Conservation (phyloP, 2,888 invertebrate genomes). For the Cheilosia pagana region DNA sequence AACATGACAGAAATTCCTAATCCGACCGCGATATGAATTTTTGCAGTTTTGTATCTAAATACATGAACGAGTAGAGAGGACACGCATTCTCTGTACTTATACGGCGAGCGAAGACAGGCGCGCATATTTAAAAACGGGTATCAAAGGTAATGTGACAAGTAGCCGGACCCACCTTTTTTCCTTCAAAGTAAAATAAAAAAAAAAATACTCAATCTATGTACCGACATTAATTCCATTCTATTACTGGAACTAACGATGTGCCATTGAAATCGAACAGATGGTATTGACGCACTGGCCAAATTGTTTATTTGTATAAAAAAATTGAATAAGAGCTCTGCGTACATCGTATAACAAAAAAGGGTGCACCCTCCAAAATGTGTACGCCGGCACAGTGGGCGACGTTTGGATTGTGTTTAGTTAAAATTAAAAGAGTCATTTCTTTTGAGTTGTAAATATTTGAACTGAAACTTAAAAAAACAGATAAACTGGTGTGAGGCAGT, state of each 20-base stretch:
- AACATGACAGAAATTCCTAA: constrained; percentile 75
- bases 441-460: not conserved
- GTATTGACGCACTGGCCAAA: constrained; percentile 62
- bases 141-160: constrained; percentile 57
- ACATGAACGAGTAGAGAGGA: constrained; percentile 42
- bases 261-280: constrained; percentile 73
- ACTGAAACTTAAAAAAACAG: not conserved
- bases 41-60: constrained; percentile 66
- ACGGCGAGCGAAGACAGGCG: constrained; percentile 23
- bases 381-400: constrained; percentile 55
- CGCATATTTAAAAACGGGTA: constrained; percentile 53
- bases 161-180: constrained; percentile 39
- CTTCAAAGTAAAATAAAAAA: constrained; percentile 12
- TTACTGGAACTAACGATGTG: constrained; percentile 68
- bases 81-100: constrained; percentile 52
- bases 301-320: constrained; percentile 63
- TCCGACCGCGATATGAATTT: constrained; percentile 71
- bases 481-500: not conserved
- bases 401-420: constrained; percentile 25
- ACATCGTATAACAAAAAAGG: constrained; percentile 44
- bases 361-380: constrained; percentile 43
- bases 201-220: constrained; percentile 10
- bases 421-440: not conserved
- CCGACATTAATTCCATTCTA: constrained; percentile 29
- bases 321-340: constrained; percentile 36